Percentiles rank a stretch among this genome's conserved stretches.
phyloP scores from a whole-genome alignment of 1,140 invertebrate species.

The Vollenhovia emeryi region DNA sequence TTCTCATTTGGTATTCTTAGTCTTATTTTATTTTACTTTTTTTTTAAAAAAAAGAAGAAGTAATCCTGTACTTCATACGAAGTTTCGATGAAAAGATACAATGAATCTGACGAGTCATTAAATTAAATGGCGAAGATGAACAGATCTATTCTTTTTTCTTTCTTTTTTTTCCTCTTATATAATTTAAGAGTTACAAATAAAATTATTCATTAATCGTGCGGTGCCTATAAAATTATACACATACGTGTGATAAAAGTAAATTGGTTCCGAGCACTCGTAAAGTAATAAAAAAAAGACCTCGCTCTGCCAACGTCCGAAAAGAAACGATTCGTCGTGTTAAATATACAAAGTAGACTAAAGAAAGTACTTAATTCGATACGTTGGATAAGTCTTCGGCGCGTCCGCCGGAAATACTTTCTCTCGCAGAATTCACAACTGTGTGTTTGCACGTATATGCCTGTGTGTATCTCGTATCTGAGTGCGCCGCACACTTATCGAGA shows the following conservation, averaged over 20 bases:
- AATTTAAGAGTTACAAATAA: conserved; percentile 60
- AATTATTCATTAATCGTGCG: conserved; percentile 60
- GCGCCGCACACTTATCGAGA: conserved; percentile 56
- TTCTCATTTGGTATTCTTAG: conserved; percentile 85
- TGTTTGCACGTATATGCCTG: conserved; percentile 31
- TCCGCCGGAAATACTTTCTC: conserved; percentile 64
- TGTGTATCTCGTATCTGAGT: conserved; percentile 55
- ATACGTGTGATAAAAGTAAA: conserved; percentile 71
- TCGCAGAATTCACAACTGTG: conserved; percentile 37
- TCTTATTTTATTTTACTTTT: conserved; percentile 82
- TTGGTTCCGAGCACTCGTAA: conserved; percentile 76
- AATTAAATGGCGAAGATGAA: conserved; percentile 76
- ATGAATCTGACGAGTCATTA: conserved; percentile 72
- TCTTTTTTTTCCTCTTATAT: conserved; percentile 41
- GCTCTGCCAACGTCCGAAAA: conserved; percentile 12
- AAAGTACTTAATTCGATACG: conserved; percentile 21
- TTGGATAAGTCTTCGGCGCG: conserved; percentile 46
- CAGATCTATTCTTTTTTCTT: conserved; percentile 75
- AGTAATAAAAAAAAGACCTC: conserved; percentile 76
- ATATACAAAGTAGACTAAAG: conserved; percentile 35
- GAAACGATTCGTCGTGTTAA: not conserved
- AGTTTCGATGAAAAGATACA: conserved; percentile 65
- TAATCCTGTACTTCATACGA: conserved; percentile 72
- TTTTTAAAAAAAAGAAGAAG: conserved; percentile 67
- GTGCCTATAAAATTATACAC: conserved; percentile 73